Evolutionary conservation across 2,797 vertebrate species (phyloP).

Genomic region (Neostethus bicornis): DNA sequence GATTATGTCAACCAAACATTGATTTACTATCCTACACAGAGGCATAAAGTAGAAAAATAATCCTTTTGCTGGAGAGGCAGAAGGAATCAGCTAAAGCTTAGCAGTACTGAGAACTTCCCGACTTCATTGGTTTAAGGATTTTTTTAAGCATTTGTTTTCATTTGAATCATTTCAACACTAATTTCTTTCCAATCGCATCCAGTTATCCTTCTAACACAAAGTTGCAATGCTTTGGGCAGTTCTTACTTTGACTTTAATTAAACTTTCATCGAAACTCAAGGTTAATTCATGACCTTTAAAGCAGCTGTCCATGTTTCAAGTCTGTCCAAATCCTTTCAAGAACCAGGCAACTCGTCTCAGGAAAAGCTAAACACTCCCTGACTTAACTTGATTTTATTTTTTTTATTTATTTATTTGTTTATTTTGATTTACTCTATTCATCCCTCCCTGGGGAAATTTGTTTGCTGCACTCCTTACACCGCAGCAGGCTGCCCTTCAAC

Average conservation of each 20-base stretch:
- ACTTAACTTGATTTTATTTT: not conserved
- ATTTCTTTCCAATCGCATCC: not conserved
- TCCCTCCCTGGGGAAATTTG: too few species aligned
- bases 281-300: not conserved
- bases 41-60: constrained; percentile 14
- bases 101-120: not conserved
- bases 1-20: constrained; percentile 48
- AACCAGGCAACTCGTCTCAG: not conserved
- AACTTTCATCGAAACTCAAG: not conserved
- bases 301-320: constrained; percentile 1
- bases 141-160: too few species aligned
- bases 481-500: too few species aligned
- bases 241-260: not conserved
- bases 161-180: not conserved
- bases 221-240: not conserved
- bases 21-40: constrained; percentile 35
- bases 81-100: not conserved
- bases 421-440: too few species aligned
- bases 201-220: not conserved
- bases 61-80: constrained; percentile 15
- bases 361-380: not conserved
- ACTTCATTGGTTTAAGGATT: constrained; percentile 6
- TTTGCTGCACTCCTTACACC: too few species aligned
- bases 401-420: too few species aligned
- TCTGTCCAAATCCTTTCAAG: not conserved